Evolutionary conservation across 2,888 invertebrate species (phyloP).

Genomic region (Chouioia cunea): DNA sequence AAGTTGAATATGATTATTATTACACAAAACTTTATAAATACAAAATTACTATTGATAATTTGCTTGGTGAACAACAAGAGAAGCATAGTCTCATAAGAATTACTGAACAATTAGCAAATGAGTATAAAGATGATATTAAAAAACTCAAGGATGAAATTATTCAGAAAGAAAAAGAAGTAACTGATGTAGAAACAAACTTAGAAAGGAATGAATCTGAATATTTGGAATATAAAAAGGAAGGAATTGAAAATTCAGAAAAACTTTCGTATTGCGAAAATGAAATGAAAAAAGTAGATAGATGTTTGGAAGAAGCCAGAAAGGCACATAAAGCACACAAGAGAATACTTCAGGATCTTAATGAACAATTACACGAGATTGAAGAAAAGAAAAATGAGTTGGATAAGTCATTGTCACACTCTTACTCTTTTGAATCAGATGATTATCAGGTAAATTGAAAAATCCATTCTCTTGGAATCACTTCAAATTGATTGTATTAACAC

Average conservation of each 20-base stretch:
- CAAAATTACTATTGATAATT: constrained; percentile 66
- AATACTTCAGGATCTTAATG: constrained; percentile 84
- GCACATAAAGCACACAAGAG: constrained; percentile 87
- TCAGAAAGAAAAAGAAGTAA: constrained; percentile 1
- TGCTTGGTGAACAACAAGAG: background rate
- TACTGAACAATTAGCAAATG: constrained; percentile 13
- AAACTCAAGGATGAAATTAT: constrained; percentile 1
- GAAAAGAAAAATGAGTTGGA: constrained; percentile 81
- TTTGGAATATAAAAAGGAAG: background rate
- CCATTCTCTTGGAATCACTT: background rate
- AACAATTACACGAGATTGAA: constrained; percentile 81
- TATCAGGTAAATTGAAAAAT: constrained; percentile 76
- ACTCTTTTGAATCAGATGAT: constrained; percentile 89
- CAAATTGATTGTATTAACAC: no score
- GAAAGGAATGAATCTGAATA: background rate
- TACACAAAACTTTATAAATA: constrained; percentile 18
- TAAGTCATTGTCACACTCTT: constrained; percentile 79
- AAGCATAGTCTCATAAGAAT: background rate
- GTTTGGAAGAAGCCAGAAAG: constrained; percentile 85
- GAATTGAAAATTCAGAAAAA: background rate
- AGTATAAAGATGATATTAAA: background rate
- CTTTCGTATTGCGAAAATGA: background rate
- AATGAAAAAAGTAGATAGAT: constrained; percentile 72
- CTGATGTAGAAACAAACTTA: background rate
- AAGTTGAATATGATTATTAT: constrained; percentile 28